Percentiles rank a stretch among this genome's conserved stretches.
These are phyloP conservation scores for Chaetops frenatus DNA, from an alignment of 2,113 vertebrate species.

Conservation along the genomic window DNA sequence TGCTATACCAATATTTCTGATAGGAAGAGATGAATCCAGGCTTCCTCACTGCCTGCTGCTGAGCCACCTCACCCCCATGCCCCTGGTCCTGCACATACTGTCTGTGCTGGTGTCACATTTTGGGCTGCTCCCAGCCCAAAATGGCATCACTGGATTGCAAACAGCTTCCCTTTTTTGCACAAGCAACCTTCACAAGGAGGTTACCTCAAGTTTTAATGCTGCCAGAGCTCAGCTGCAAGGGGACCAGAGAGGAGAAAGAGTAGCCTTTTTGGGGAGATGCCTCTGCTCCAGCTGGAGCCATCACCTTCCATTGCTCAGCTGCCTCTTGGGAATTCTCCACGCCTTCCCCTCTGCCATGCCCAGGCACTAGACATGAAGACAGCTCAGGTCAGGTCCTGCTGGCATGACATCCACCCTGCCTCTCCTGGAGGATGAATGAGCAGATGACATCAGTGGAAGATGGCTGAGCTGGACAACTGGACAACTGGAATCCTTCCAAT, in stretches of 20 bases:
- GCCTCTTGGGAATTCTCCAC: neutral
- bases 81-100: rapidly evolving
- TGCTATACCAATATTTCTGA: neutral
- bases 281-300: neutral
- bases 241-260: neutral
- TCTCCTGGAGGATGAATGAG: neutral
- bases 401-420: neutral
- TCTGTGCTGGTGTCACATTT: rapidly evolving
- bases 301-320: neutral
- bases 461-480: neutral
- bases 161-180: neutral
- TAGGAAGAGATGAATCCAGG: neutral
- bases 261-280: neutral
- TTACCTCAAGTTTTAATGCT: neutral
- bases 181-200: neutral
- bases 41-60: neutral
- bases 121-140: neutral
- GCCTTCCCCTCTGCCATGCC: neutral
- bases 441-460: neutral
- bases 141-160: neutral
- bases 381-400: neutral
- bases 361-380: neutral
- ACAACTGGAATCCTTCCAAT: constrained; percentile 8
- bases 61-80: rapidly evolving
- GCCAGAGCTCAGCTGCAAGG: neutral